A percentile compares a stretch with the other conserved stretches of the same genome.
Evolutionary conservation across 2,888 invertebrate species (phyloP).

Genomic region (Calephelis perditalis): DNA sequence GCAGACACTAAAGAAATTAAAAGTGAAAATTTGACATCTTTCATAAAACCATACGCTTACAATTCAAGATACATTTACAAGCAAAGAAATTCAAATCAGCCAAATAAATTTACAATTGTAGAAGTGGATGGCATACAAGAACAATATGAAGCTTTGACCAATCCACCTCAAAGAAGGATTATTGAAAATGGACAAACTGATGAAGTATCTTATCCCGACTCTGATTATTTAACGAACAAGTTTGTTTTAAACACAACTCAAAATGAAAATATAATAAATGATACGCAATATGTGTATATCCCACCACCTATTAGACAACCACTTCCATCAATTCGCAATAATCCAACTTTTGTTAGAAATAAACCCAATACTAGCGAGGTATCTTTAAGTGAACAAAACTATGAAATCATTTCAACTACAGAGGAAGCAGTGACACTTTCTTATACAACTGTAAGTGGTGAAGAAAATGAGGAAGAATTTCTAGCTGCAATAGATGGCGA

Average conservation of each 20-base stretch:
- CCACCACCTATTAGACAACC: conserved; percentile 4
- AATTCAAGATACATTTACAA: background rate
- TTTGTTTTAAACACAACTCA: background rate
- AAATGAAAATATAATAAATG: background rate
- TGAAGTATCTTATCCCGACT: background rate
- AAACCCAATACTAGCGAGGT: background rate
- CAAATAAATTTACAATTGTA: conserved; percentile 8
- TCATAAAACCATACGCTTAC: conserved; percentile 1
- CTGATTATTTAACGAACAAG: background rate
- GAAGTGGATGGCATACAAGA: background rate
- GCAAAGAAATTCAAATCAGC: conserved; percentile 8
- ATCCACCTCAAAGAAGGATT: background rate
- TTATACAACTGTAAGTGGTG: background rate
- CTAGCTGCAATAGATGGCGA: background rate
- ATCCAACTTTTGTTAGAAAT: background rate
- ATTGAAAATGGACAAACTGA: background rate
- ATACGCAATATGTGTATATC: conserved; percentile 1
- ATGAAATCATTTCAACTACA: background rate
- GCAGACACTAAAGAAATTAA: background rate
- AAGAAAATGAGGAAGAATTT: background rate
- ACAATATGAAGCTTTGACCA: background rate
- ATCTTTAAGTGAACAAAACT: background rate
- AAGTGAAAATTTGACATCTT: background rate
- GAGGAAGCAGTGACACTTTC: background rate
- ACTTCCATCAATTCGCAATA: background rate